A percentile compares a stretch with the other conserved stretches of the same genome.
phyloP scores from a whole-genome alignment of 2,797 vertebrate species.

The Liparis tanakae region DNA sequence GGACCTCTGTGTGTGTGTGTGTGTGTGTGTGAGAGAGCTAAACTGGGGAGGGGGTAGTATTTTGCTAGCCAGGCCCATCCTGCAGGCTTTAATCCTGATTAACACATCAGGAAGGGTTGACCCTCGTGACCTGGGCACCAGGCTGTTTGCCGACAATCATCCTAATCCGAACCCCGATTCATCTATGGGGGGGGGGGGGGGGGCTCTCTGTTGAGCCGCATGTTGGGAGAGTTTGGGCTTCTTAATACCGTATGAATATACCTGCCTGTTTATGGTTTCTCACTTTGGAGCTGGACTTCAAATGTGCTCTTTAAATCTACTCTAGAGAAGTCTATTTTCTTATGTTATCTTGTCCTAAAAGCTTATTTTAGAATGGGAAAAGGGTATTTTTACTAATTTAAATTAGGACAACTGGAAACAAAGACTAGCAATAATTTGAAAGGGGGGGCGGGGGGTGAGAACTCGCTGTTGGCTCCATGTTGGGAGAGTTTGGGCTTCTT shows the following conservation, averaged over 20 bases:
- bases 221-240: constrained; percentile 32
- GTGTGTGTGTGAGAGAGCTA: constrained; percentile 39
- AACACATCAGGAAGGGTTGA: constrained; percentile 85
- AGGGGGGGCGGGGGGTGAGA: too few relatives aligned
- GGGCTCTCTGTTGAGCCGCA: constrained; percentile 23
- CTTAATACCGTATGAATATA: constrained; percentile 16
- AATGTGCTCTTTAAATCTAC: background rate
- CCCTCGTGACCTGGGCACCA: constrained; percentile 82
- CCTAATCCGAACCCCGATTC: constrained; percentile 77
- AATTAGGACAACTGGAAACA: background rate
- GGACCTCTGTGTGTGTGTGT: constrained; percentile 57
- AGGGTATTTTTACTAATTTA: background rate
- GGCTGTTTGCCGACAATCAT: constrained; percentile 85
- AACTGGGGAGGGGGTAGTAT: constrained; percentile 42
- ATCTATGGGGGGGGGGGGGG: constrained; percentile 31
- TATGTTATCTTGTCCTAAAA: background rate
- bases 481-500: constrained; percentile 31
- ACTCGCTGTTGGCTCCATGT: constrained; percentile 30
- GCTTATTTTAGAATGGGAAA: background rate
- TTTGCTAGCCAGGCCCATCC: constrained; percentile 76
- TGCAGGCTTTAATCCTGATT: constrained; percentile 82
- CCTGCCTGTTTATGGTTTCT: background rate
- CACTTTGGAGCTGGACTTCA: background rate
- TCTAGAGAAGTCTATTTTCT: background rate
- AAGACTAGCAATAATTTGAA: too few relatives aligned